Evolutionary conservation across 2,888 invertebrate species (phyloP), one percentile per base, ranked within the genome.

Genomic region (Diabrotica balteata): DNA sequence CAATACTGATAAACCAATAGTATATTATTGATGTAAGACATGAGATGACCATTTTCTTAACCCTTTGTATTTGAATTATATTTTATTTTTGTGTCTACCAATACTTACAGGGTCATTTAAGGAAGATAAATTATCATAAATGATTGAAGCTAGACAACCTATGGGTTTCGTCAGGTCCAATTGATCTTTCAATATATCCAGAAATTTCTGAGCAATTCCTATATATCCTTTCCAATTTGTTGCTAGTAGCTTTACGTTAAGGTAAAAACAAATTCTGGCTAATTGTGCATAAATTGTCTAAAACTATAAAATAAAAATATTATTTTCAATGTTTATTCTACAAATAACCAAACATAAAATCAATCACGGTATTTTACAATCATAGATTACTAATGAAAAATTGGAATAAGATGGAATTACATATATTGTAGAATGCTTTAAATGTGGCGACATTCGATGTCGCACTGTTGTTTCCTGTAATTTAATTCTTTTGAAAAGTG

Each of bases 141-240:
- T 75, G 63, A 76, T 71, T 7, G 60, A 42, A 17, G 63, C 70
- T 43, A 79, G 59, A 59, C 66, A 72, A 17, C 60, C n/a, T 10
- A 78, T 64, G 0, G 76, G 74, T 53, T 63, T 66, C 51, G 69
- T 69, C 22, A 78, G 55, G 68, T 82, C 84, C 32, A 85, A 75
- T 11, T 75, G 73, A 70, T 79, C 81, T 54, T 85, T 75, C 22
- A 88, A 75, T 63, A 75, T 73, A 7, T 65, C 73, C 0, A 83
- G 81, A 80, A 87, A 84, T 77, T 86, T 87, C 53, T 87, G 85
- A 78, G 85, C 85, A 42, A 88, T 79, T 44, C 79, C 73, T 7
- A 82, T 83, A 72, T 83, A 87, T 0, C 84, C 85, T 73, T 88
- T 88, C 88, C 88, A 88, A 72, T 87, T 87, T 59, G 86, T 87